Base-by-base conservation (phyloP, 37 sponge, comb jelly and placozoan species). In the Halichondria panicea region DNA sequence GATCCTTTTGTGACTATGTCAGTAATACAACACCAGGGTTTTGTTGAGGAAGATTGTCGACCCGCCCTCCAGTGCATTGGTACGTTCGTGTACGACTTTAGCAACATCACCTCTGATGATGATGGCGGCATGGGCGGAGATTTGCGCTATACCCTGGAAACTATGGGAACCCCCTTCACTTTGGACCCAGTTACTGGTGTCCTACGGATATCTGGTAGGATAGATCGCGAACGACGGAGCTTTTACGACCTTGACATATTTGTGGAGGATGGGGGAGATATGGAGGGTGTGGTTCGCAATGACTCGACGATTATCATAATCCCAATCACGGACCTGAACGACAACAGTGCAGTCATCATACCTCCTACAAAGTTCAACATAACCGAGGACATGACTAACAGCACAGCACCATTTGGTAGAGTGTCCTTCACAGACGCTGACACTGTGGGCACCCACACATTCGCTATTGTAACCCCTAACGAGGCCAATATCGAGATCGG, bases 261-360 rank as follows among this genome's bases (percentile, higher is more conserved):
- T 3, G 85, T 79, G 13, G 34, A 25, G 12, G 81, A 84, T 67
- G 77, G 66, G n/a, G 79, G 65, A 70, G 82, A 78, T 34, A 40
- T 13, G 37, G 63, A 71, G 77, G 82, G 77, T 34, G 77, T 48
- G 7, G 45, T 64, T 0, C 43, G 62, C 28, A 63, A 32, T 31
- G 63, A 66, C 15, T 34, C 59, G 0, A 66, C 82, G 13, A 75
- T 41, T 22, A 54, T 89, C 42, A 68, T 30, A 37, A 59, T 93
- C 6, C 43, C 55, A n/a, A 75, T 93, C 4, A 21, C 48, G 8
- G 90, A 89, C 74, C 67, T 89, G 32, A 78, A 93, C 64, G 94
- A 93, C 64, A 72, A 80, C 60, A 62, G 80, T 28, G 87, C 91
- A 15, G 63, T 83, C 18, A 46, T 81, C 34, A 46, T 53, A 15